Evolutionary conservation across 2,888 invertebrate genomes (phyloP), one percentile per base, ranked within the genome.

Genomic region (Lucinisca nassula): DNA sequence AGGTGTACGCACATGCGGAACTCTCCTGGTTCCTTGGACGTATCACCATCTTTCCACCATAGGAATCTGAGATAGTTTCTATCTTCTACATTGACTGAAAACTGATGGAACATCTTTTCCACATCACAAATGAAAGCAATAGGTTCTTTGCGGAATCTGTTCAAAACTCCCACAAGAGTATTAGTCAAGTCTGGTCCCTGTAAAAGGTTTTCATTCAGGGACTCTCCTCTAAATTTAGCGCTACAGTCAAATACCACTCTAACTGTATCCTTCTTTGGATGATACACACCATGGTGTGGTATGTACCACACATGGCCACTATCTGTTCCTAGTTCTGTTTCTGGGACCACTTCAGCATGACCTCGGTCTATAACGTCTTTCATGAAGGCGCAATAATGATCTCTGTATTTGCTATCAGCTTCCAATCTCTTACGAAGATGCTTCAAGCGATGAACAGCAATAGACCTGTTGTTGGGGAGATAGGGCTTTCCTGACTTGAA

Each of bases 41-140:
- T 38, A 61, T 78, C 81, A 27, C 37, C 85, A 8, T 30, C 51
- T 30, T 87, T 75, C 77, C 82, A 87, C 86, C 85, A 88, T 12
- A 87, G 45, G 40, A 89, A 89, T 32, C 76, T 24, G 3, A 82
- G 38, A 32, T 79, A 85, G 27, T 85, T 78, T 35, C 74, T 37
- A 45, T 90, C 84, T 10, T 38, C n/a, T 21, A 6, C 21, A 17
- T 51, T n/a, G 0, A 91, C 88, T 0, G 10, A n/a, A 27, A 89
- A 79, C 35, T 84, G 79, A 24, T 86, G 80, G 75, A 88, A 90
- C 86, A 91, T 91, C 3, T 40, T 32, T 58, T 90, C 87, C n/a
- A 91, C 78, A 61, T 90, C 88, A 30, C 87, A 82, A 21, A 79
- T 74, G 21, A 88, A 24, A 10, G 89, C 86, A 21, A 88, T 27